Evolutionary conservation across 2,113 vertebrate genomes (phyloP).

Genomic region (Sinocyclocheilus grahami): DNA sequence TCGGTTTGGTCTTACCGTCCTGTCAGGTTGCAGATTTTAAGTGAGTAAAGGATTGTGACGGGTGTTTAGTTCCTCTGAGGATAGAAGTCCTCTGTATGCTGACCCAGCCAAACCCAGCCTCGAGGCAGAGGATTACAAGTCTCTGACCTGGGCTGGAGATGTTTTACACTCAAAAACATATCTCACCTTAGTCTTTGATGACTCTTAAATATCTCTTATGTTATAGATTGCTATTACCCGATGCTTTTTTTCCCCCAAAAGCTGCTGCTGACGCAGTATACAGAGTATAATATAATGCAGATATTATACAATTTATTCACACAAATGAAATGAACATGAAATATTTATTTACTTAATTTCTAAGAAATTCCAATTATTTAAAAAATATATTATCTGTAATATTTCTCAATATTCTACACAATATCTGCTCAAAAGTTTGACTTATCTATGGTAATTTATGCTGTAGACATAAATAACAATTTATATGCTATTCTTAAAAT

Average conservation of each 20-base stretch:
- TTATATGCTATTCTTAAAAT: too few relatives aligned
- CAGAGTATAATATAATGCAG: not conserved
- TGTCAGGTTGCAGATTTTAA: conserved; percentile 12
- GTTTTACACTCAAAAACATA: conserved; percentile 4
- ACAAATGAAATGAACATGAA: too few relatives aligned
- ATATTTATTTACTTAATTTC: too few relatives aligned
- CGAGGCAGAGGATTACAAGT: conserved; percentile 10
- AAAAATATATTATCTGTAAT: too few relatives aligned
- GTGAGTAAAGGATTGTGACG: conserved; percentile 18
- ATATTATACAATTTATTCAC: not conserved
- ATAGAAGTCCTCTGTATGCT: not conserved
- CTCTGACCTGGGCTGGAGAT: not conserved
- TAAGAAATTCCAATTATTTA: too few relatives aligned
- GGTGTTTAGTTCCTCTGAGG: conserved; percentile 14
- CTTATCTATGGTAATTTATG: too few relatives aligned
- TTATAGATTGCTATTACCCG: not conserved
- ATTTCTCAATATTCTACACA: too few relatives aligned
- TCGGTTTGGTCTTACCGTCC: not conserved
- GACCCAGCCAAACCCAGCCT: not conserved
- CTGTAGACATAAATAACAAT: too few relatives aligned
- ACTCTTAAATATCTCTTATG: not conserved
- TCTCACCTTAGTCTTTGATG: not conserved
- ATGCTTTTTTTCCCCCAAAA: not conserved
- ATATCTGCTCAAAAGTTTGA: too few relatives aligned
- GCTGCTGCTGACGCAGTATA: not conserved